Evolutionary conservation across 2,888 invertebrate species (phyloP), one percentile per base, ranked within the genome.

Genomic region (Halictus quadricinctus): DNA sequence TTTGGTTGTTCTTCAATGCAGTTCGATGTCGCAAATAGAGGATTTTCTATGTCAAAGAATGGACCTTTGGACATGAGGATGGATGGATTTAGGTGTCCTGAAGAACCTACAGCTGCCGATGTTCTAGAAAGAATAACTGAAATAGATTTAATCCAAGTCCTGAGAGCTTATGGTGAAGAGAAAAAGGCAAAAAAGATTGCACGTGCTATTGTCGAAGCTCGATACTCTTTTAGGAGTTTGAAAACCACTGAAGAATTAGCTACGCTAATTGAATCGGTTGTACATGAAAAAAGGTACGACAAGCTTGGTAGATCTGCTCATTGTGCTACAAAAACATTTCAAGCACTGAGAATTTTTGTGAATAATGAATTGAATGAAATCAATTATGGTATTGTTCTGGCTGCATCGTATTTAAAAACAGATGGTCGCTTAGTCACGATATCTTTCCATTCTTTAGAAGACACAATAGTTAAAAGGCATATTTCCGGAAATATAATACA

Each of bases 1-100:
- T 97, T 98, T 94, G 99, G 99, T 12, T 98, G 98, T 92, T 99
- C 99, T 0, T 98, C 99, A 0, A 98, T 99, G 98, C 99, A 99
- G 94, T 97, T 98, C 93, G 98, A 99, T 93, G 95, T 95, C 88
- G 96, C 97, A 0, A 95, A 96, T 29, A 96, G 99, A 91, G 99
- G 99, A 0, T 99, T 99, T 95, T 97, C 98, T 12, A 93, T 99
- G 0, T 97, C 96, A 74, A 96, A 96, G 93, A 96, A 99, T 95
- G 99, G 98, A 0, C 98, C 97, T 6, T 95, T 99, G 79, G 99
- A 99, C 92, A 99, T 99, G 99, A 96, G 99, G 93, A 99, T 99
- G 99, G 98, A 98, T 95, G 96, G 97, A 0, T 95, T 96, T 12
- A 95, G 97, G 91, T 96, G 95, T 91, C 96, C 97, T 0, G 95